Evolutionary conservation across 2,113 vertebrate genomes (phyloP).

Genomic region (Gila orcuttii): DNA sequence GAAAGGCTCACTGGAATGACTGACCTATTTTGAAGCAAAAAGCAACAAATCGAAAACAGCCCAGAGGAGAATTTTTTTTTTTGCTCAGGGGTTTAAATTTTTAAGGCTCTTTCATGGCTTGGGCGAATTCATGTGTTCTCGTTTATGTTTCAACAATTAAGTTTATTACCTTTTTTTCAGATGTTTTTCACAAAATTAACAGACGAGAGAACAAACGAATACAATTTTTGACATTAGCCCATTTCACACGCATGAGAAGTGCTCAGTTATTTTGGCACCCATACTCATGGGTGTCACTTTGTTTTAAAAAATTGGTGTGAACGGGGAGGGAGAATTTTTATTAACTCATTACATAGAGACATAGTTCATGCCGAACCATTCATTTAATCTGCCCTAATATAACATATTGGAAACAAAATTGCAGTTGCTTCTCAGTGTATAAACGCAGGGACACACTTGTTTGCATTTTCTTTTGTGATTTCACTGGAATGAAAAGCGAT

Average conservation of each 20-base stretch:
- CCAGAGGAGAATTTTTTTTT: background rate
- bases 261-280: background rate
- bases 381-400: background rate
- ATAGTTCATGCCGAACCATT: background rate
- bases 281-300: no score
- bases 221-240: background rate
- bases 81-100: background rate
- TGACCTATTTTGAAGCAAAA: slow-evolving; percentile 19
- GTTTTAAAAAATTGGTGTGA: background rate
- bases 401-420: background rate
- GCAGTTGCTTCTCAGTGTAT: background rate
- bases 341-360: background rate
- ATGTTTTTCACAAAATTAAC: background rate
- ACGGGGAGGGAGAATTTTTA: background rate
- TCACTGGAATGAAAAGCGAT: background rate
- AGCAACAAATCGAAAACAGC: background rate
- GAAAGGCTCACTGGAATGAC: slow-evolving; percentile 14
- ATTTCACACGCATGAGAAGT: background rate
- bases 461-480: background rate
- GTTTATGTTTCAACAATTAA: background rate
- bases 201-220: background rate
- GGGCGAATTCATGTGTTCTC: background rate
- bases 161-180: background rate
- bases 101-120: background rate
- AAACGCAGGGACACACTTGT: background rate